Percentiles rank a stretch among this genome's conserved stretches.
These are phyloP conservation scores for Malurus cyaneus DNA, from an alignment of 2,113 vertebrate species.

Conservation along the genomic window DNA sequence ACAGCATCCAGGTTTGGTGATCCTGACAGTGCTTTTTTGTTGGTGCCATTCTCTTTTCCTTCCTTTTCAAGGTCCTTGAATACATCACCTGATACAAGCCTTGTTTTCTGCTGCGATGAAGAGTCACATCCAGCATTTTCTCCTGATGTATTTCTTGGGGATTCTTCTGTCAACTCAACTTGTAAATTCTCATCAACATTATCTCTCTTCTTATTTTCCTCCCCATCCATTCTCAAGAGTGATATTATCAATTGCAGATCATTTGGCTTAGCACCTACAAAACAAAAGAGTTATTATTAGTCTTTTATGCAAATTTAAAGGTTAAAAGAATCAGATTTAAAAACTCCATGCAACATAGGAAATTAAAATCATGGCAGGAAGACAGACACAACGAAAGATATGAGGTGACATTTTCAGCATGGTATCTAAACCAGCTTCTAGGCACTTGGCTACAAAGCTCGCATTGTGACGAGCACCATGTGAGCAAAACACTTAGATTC, in stretches of 20 bases:
- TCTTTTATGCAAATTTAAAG: not conserved
- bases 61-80: slow-evolving; percentile 42
- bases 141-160: not conserved
- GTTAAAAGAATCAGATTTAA: not conserved
- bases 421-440: not conserved
- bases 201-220: slow-evolving; percentile 45
- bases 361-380: not conserved
- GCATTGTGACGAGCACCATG: not conserved
- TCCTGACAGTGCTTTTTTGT: slow-evolving; percentile 46
- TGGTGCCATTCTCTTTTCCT: slow-evolving; percentile 11
- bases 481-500: not conserved
- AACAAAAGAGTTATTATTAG: slow-evolving; percentile 34
- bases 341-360: not conserved
- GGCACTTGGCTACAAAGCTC: not conserved
- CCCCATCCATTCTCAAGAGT: slow-evolving; percentile 66
- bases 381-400: not conserved
- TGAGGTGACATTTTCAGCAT: not conserved
- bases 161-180: not conserved
- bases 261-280: slow-evolving; percentile 56
- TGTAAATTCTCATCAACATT: slow-evolving; percentile 26
- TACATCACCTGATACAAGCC: slow-evolving; percentile 36
- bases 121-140: not conserved
- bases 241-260: not conserved
- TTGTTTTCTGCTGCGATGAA: slow-evolving; percentile 10
- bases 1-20: not conserved